A percentile compares a stretch with the other conserved stretches of the same genome.
phyloP scores from a whole-genome alignment of 1,140 invertebrate species.

The Magallana gigas region DNA sequence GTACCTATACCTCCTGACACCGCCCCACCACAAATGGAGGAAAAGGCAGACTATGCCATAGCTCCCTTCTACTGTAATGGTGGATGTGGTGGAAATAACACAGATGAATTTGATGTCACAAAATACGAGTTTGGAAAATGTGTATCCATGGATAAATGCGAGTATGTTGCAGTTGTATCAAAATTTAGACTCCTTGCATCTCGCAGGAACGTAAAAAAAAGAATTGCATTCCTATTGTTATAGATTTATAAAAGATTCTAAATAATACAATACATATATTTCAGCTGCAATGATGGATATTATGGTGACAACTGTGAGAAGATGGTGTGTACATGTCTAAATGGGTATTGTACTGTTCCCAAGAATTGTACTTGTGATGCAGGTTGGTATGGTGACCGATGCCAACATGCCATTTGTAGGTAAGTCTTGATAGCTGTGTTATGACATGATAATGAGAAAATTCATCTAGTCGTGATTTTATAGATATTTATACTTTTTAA shows the following conservation, averaged over 20 bases:
- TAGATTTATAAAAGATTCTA: no score
- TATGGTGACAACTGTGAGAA: slow-evolving; percentile 51
- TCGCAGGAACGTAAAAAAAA: no score
- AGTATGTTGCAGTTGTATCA: slow-evolving; percentile 39
- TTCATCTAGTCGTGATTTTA: neutral
- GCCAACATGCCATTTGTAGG: slow-evolving; percentile 56
- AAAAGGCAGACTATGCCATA: slow-evolving; percentile 46
- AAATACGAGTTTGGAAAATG: slow-evolving; percentile 59
- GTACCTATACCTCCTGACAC: slow-evolving; percentile 39
- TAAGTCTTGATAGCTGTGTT: neutral
- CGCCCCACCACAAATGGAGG: neutral
- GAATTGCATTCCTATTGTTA: no score
- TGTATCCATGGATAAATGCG: slow-evolving; percentile 48
- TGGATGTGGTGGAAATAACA: slow-evolving; percentile 55
- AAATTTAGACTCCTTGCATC: no score
- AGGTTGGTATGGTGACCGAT: slow-evolving; percentile 51
- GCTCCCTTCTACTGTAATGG: slow-evolving; percentile 57
- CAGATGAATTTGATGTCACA: slow-evolving; percentile 51
- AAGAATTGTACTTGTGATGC: slow-evolving; percentile 56
- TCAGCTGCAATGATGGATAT: slow-evolving; percentile 55
- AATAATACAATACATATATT: neutral
- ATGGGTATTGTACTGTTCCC: slow-evolving; percentile 54
- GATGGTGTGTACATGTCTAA: slow-evolving; percentile 58
- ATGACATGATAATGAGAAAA: no score
- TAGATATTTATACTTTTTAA: neutral